Base-by-base conservation (phyloP, 92 coral and sea anemone genomes). In the Actinostola sp. region DNA sequence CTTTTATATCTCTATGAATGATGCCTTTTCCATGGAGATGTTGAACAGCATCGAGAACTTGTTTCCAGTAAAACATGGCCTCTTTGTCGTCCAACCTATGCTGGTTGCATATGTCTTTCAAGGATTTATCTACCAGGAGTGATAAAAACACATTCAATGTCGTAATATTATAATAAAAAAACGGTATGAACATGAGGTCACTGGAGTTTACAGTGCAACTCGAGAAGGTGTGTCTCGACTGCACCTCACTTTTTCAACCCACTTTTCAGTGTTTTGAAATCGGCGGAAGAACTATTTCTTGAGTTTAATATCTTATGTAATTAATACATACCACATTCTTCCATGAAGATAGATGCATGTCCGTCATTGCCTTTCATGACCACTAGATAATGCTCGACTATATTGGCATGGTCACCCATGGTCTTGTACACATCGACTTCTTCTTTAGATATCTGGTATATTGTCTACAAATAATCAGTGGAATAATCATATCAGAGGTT, bases 1-100 rank as follows among this genome's bases (percentile, higher is more conserved):
- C 86, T 58, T 93, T 93, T 19, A 93, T 91, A 36, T 93, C 98
- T 8, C 89, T 84, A 56, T 94, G 98, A 16, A 94, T 85, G 13
- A 94, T 50, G 3, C 76, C 76, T 3, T 43, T 60, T 0, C 52
- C 48, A 66, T 94, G 98, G 54, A 91, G 69, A 65, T 85, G 85
- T 3, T 24, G 63, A 0, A 88, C 79, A 1, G 82, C 94, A 58
- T 73, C 86, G 9, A 79, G 58, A 13, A 88, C 89, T 60, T 93
- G 98, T 0, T 72, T 45, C 78, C 80, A 86, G 45, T 75, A 88
- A 45, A 66, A 87, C 90, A 82, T 82, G 32, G 90, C 88, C 51
- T 90, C 89, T 16, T 79, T 76, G 11, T 70, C 57, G 20, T 65
- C 38, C 34, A 93, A 42, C 16, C 66, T 38, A 6, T 41, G 48